A percentile compares a stretch with the other conserved stretches of the same genome.
Evolutionary conservation across 35 echinoderm and acorn worm genomes (phyloP).

Genomic region (Lytechinus variegatus): DNA sequence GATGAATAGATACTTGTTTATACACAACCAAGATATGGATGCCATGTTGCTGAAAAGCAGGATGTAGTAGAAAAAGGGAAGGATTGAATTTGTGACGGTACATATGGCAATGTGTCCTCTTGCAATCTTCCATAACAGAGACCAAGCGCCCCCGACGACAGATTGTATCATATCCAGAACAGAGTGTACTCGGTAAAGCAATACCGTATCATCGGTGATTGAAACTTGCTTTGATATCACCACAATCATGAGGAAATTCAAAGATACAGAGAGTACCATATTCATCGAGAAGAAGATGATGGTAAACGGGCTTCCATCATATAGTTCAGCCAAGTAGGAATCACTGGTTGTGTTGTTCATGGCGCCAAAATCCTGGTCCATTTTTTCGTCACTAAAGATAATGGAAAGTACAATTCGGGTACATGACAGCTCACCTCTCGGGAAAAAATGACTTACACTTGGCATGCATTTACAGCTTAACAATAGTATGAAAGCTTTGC

Average conservation of each 20-base stretch:
- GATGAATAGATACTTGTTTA: slow-evolving; percentile 31
- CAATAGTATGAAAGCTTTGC: neutral
- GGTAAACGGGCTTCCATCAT: neutral
- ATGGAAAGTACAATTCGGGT: neutral
- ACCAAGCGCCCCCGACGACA: neutral
- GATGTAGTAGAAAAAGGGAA: slow-evolving; percentile 40
- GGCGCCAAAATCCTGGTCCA: neutral
- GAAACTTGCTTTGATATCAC: neutral
- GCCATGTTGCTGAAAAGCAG: slow-evolving; percentile 36
- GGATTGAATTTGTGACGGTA: neutral
- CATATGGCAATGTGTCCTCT: neutral
- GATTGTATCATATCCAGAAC: neutral
- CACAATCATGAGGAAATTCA: neutral
- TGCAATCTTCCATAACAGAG: neutral
- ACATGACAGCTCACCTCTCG: neutral
- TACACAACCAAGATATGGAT: neutral
- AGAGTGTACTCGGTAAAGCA: neutral
- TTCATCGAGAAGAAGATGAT: slow-evolving; percentile 6
- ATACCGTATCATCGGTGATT: neutral
- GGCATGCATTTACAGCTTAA: neutral
- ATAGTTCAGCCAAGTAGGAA: neutral
- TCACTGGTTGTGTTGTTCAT: neutral
- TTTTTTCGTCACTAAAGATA: neutral
- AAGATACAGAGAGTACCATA: neutral
- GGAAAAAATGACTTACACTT: neutral